Evolutionary conservation across 2,888 invertebrate species (phyloP).

Genomic region (Synergus umbraculus): DNA sequence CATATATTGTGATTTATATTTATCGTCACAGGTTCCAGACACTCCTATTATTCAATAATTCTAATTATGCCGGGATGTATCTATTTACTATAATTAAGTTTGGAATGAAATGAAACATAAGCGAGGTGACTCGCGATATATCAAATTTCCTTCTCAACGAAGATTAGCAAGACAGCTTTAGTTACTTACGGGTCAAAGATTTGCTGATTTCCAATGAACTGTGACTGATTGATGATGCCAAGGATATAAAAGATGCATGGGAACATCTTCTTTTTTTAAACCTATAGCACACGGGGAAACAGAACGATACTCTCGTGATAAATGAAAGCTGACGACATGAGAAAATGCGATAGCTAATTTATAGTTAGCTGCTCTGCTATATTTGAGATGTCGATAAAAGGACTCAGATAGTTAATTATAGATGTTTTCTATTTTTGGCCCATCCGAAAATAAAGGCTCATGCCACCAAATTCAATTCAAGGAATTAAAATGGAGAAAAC

Average conservation of each 20-base stretch:
- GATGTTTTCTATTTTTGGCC: not conserved
- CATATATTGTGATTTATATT: too few species aligned
- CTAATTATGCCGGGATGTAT: too few species aligned
- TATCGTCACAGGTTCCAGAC: too few species aligned
- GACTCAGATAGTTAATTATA: not conserved
- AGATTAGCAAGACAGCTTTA: not conserved
- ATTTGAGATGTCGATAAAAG: not conserved
- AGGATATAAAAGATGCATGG: constrained; percentile 39
- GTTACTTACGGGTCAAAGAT: constrained; percentile 29
- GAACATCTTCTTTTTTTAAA: constrained; percentile 43
- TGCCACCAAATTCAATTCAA: not conserved
- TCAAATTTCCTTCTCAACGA: not conserved
- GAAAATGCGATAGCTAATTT: constrained; percentile 34
- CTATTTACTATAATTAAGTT: not conserved
- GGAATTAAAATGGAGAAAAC: not conserved
- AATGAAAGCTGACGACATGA: constrained; percentile 56
- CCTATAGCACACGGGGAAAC: constrained; percentile 2
- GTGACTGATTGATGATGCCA: constrained; percentile 34
- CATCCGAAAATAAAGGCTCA: not conserved
- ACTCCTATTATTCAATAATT: too few species aligned
- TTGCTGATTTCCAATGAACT: constrained; percentile 37
- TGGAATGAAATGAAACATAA: not conserved
- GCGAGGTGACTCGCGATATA: not conserved
- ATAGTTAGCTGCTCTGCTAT: not conserved
- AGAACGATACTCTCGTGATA: constrained; percentile 53